These are phyloP conservation scores for Xyrauchen texanus DNA, from an alignment of 2,113 vertebrate genomes.

Conservation along the genomic window DNA sequence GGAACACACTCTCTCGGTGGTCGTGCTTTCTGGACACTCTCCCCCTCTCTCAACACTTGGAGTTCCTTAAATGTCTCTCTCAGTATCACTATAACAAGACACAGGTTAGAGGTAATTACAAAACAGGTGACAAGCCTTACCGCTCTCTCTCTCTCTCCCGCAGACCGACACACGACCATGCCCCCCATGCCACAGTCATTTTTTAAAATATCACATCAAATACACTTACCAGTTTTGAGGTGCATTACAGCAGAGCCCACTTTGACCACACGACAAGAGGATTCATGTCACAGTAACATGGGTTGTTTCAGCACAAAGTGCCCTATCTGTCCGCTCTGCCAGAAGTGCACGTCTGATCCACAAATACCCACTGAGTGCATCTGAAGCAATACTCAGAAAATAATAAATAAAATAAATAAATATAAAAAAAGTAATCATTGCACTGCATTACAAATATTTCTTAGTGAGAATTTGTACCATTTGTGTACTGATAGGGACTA, in stretches of 20 bases:
- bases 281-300: constrained; percentile 93
- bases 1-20: too few species aligned
- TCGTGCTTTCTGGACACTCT: too few species aligned
- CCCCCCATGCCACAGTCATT: too few species aligned
- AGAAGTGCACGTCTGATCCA: constrained; percentile 94
- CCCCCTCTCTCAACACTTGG: too few species aligned
- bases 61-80: too few species aligned
- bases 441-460: background rate
- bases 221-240: constrained; percentile 78
- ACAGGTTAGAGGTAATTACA: too few species aligned
- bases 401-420: constrained; percentile 18
- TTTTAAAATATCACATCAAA: background rate
- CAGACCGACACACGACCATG: too few species aligned
- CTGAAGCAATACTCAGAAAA: constrained; percentile 86
- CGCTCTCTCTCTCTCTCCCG: too few species aligned
- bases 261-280: constrained; percentile 84
- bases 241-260: constrained; percentile 85
- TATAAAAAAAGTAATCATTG: background rate
- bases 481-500: too few species aligned
- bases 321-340: constrained; percentile 88
- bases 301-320: constrained; percentile 85
- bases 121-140: too few species aligned
- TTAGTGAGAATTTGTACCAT: constrained; percentile 59
- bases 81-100: too few species aligned
- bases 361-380: constrained; percentile 98